A percentile compares a stretch with the other conserved stretches of the same genome.
phyloP scores from a whole-genome alignment of 2,797 vertebrate species.

The Dicrostonyx torquatus region DNA sequence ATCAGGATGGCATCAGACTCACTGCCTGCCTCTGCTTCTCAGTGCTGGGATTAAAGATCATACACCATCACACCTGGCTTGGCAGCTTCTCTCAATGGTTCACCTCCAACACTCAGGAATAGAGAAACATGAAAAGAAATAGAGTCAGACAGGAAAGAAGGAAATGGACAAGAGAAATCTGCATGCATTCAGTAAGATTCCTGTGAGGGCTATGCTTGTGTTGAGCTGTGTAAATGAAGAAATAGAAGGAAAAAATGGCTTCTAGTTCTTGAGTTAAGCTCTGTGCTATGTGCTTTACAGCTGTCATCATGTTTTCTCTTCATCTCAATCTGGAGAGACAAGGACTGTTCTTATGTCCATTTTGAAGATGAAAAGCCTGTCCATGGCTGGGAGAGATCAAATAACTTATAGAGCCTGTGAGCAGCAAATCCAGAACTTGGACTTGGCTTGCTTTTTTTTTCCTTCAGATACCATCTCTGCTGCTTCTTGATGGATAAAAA shows the following conservation, averaged over 20 bases:
- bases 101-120: not conserved
- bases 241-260: slow-evolving; percentile 21
- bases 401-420: slow-evolving; percentile 28
- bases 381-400: not conserved
- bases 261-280: not conserved
- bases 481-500: slow-evolving; percentile 7
- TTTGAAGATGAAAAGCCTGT: slow-evolving; percentile 5
- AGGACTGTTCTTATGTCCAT: not conserved
- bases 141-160: slow-evolving; percentile 22
- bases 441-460: not conserved
- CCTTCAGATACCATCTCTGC: not conserved
- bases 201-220: not conserved
- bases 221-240: not conserved
- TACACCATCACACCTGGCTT: not conserved
- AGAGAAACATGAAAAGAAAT: slow-evolving; percentile 23
- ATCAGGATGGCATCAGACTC: not conserved
- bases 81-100: not conserved
- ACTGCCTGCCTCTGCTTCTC: not conserved
- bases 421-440: slow-evolving; percentile 37
- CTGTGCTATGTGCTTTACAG: not conserved
- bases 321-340: not conserved
- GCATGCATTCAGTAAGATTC: not conserved
- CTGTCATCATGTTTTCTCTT: not conserved
- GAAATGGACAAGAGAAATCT: not conserved
- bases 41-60: not conserved